Percentiles rank a stretch among this genome's conserved stretches.
phyloP scores from a whole-genome alignment of 2,113 vertebrate genomes.

The Corydoras maculifer region DNA sequence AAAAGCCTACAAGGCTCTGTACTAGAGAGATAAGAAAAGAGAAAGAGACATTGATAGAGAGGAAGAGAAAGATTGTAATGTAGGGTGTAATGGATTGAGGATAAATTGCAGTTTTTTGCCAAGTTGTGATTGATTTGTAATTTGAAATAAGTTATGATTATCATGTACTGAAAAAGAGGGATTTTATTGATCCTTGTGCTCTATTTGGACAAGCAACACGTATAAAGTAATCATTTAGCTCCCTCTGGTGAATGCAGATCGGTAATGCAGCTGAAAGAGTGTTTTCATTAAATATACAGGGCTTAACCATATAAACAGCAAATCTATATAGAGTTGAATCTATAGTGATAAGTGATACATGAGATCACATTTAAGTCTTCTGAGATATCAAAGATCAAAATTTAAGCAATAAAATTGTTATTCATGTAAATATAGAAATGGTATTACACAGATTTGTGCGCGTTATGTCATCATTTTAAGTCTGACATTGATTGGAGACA shows the following conservation, averaged over 20 bases:
- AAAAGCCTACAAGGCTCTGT: constrained; percentile 9
- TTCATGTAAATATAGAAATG: no score
- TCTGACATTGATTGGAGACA: no score
- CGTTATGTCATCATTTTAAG: no score
- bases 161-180: neutral
- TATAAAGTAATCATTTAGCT: constrained; percentile 12
- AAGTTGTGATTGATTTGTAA: neutral
- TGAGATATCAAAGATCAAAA: no score
- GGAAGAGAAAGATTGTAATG: neutral
- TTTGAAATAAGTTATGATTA: neutral
- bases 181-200: neutral
- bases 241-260: constrained; percentile 46
- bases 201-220: neutral
- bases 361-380: no score
- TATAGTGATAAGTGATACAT: no score
- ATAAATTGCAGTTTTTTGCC: neutral
- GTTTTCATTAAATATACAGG: neutral
- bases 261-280: constrained; percentile 31
- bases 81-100: neutral
- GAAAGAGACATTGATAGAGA: neutral
- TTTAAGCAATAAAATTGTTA: no score
- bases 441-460: no score
- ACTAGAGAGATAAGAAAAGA: constrained; percentile 3
- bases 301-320: no score
- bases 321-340: no score